Evolutionary conservation across 1,140 invertebrate genomes (phyloP).

Genomic region (Nomia melanderi): DNA sequence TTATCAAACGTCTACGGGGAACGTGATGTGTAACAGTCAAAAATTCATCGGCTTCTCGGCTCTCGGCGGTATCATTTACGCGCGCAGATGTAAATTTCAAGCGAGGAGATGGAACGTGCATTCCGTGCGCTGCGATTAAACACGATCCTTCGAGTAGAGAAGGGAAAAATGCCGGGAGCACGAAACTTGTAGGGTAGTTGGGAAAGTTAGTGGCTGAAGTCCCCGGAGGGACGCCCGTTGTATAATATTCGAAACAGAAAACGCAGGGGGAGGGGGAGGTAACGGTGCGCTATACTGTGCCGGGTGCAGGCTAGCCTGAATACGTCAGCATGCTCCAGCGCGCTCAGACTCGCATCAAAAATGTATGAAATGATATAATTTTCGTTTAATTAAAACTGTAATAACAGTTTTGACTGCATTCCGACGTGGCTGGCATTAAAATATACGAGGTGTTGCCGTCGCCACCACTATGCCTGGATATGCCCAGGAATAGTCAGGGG

Average conservation of each 20-base stretch:
- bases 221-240: conserved; percentile 33
- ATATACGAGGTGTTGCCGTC: conserved; percentile 56
- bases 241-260: conserved; percentile 61
- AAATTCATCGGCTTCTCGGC: conserved; percentile 26
- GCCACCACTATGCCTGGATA: conserved; percentile 18
- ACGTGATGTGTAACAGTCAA: conserved; percentile 3
- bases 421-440: conserved; percentile 54
- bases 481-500: conserved; percentile 1
- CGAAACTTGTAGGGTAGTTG: conserved; percentile 31
- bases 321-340: conserved; percentile 52
- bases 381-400: conserved; percentile 73
- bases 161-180: conserved; percentile 20
- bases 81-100: conserved; percentile 2
- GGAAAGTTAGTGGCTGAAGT: conserved; percentile 39
- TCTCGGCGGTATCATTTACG: conserved; percentile 22
- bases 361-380: conserved; percentile 72
- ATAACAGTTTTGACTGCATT: conserved; percentile 70
- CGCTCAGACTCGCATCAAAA: conserved; percentile 59
- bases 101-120: background rate
- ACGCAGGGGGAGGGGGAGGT: conserved; percentile 38
- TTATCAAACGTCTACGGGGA: background rate
- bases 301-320: conserved; percentile 43
- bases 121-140: conserved; percentile 30
- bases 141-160: conserved; percentile 26
- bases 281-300: conserved; percentile 18